These are phyloP conservation scores for Meriones unguiculatus DNA, from an alignment of 2,113 vertebrate genomes.

Conservation along the genomic window DNA sequence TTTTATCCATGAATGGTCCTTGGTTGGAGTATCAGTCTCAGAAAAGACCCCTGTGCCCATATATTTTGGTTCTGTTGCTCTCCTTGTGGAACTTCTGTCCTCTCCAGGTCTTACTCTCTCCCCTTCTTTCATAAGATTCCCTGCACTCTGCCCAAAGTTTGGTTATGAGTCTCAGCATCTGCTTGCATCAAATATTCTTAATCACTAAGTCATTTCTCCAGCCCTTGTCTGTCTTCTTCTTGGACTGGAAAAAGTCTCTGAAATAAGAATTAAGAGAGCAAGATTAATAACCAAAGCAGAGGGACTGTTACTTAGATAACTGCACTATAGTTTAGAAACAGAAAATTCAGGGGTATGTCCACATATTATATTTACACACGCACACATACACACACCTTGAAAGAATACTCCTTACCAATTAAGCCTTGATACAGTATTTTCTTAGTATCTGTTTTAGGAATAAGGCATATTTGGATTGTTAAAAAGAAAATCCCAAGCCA, in stretches of 20 bases:
- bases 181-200: background rate
- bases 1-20: no score
- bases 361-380: background rate
- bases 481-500: background rate
- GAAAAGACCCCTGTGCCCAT: no score
- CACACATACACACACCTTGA: background rate
- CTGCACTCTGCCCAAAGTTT: no score
- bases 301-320: constrained; percentile 22
- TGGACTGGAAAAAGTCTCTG: background rate
- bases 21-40: no score
- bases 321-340: background rate
- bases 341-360: background rate
- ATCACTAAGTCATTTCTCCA: background rate
- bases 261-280: background rate
- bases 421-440: background rate
- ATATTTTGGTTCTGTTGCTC: no score
- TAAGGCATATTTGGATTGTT: background rate
- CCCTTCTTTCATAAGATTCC: no score
- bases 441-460: constrained; percentile 9
- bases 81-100: no score
- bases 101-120: no score
- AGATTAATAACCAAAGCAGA: constrained; percentile 9
- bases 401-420: background rate
- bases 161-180: no score
- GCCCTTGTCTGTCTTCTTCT: background rate